Evolutionary conservation across 2,113 vertebrate species (phyloP).

Genomic region (Crotalus horridus): DNA sequence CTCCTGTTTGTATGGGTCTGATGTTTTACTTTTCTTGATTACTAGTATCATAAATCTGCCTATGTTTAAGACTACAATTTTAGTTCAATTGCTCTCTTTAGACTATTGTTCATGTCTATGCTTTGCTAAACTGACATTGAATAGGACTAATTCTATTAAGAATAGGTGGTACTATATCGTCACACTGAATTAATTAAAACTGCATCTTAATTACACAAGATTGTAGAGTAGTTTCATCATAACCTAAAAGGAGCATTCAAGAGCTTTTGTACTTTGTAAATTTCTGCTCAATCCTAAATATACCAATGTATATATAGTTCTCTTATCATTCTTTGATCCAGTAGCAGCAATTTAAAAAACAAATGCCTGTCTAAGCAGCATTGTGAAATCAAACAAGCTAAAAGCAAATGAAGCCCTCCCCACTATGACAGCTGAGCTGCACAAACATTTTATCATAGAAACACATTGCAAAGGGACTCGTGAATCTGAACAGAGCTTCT

Average conservation of each 20-base stretch:
- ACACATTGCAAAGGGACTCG: constrained; percentile 40
- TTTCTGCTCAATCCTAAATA: constrained; percentile 36
- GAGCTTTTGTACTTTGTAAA: background rate
- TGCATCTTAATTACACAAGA: constrained; percentile 34
- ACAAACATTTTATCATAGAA: constrained; percentile 53
- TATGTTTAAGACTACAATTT: background rate
- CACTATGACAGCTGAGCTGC: constrained; percentile 45
- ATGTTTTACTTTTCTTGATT: background rate
- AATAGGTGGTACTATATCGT: constrained; percentile 18
- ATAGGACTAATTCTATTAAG: background rate
- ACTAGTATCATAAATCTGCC: background rate
- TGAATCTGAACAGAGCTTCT: background rate
- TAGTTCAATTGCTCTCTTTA: background rate
- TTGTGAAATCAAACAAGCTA: constrained; percentile 53
- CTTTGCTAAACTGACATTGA: background rate
- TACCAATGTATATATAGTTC: constrained; percentile 47
- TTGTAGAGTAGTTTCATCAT: constrained; percentile 28
- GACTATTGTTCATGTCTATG: background rate
- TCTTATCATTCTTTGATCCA: constrained; percentile 24
- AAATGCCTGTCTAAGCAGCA: constrained; percentile 47
- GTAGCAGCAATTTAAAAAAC: constrained; percentile 44
- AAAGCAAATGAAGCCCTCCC: constrained; percentile 40
- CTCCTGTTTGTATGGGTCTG: background rate
- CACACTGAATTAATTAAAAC: constrained; percentile 37
- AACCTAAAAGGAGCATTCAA: constrained; percentile 27